Evolutionary conservation across 2,113 vertebrate species (phyloP), one percentile per base, ranked within the genome.

Genomic region (Cavia aperea): DNA sequence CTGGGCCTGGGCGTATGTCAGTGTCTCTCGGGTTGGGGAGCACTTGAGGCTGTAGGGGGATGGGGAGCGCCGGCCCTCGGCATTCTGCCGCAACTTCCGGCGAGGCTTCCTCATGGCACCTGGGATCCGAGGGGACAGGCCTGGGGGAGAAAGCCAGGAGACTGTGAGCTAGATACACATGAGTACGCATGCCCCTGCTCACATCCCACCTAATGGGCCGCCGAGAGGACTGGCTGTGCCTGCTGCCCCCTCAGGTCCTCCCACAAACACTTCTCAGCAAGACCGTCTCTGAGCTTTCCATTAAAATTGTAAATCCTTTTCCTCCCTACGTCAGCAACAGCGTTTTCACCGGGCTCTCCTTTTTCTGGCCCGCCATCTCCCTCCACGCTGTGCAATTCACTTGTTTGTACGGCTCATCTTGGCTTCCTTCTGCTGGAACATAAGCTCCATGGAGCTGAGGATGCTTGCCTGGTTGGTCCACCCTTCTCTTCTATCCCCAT

Each of bases 1-100:
- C 93, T 99, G 99, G 14, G 99, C 98, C 96, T 99, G 99, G 11
- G 99, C 98, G 0, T 99, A 99, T 0, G 98, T 98, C 93, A 99
- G 97, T 0, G 98, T 99, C 95, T 99, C 99, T 79, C 98, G 98
- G 8, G 97, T 98, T 0, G 99, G 99, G 0, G 99, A 99, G 89
- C 98, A 98, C 97, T 99, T 99, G 81, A 99, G 98, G 94, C 98
- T 98, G 91, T 99, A 99, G 9, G 99, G 99, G 0, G 99, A 99
- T 3, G 98, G 97, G 16, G 99, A 98, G n/a, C 98, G 98, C 70
- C 98, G 98, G 82, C 98, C 98, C 73, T 97, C 96, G 70, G 94
- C 92, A 93, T 83, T 97, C 97, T 97, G 98, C 95, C 98, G 98
- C 91, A 97, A 97, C 97, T 98, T 99, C 96, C 98, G 98, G 86